These are phyloP conservation scores for Tragelaphus buxtoni DNA, from an alignment of 2,113 vertebrate species.

Conservation along the genomic window DNA sequence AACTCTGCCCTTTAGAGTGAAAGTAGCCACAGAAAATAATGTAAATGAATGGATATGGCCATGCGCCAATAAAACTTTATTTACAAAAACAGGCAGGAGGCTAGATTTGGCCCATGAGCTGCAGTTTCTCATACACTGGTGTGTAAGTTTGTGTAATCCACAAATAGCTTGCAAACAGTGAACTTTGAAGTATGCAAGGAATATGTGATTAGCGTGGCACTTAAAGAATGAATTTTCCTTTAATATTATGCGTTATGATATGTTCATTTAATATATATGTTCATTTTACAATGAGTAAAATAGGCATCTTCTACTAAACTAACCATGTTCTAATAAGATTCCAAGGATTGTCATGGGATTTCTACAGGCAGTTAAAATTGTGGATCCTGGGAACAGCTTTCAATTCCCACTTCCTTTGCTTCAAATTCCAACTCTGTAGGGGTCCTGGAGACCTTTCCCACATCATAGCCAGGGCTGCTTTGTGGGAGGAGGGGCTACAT, in stretches of 20 bases:
- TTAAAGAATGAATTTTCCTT: slow-evolving; percentile 9
- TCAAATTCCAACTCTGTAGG: slow-evolving; percentile 22
- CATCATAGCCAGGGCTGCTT: not conserved
- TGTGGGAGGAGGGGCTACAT: not conserved
- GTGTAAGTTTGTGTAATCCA: not conserved
- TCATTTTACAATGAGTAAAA: not conserved
- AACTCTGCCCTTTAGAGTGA: not conserved
- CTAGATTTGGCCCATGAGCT: not conserved
- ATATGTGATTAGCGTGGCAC: not conserved
- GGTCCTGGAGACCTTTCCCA: slow-evolving; percentile 31
- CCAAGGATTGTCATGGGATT: not conserved
- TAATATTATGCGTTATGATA: not conserved
- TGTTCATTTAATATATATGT: not conserved
- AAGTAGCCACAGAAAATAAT: not conserved
- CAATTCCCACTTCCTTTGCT: slow-evolving; percentile 39
- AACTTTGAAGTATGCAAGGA: not conserved
- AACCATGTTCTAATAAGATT: not conserved
- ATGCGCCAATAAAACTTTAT: slow-evolving; percentile 54
- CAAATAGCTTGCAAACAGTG: not conserved
- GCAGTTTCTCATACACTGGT: not conserved
- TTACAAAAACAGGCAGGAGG: slow-evolving; percentile 14
- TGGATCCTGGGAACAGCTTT: slow-evolving; percentile 39
- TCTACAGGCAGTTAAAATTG: not conserved
- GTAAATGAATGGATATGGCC: not conserved
- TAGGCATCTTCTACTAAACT: not conserved